These are phyloP conservation scores for Brevipalpus yothersi DNA, from an alignment of 1,140 invertebrate species.

Conservation along the genomic window DNA sequence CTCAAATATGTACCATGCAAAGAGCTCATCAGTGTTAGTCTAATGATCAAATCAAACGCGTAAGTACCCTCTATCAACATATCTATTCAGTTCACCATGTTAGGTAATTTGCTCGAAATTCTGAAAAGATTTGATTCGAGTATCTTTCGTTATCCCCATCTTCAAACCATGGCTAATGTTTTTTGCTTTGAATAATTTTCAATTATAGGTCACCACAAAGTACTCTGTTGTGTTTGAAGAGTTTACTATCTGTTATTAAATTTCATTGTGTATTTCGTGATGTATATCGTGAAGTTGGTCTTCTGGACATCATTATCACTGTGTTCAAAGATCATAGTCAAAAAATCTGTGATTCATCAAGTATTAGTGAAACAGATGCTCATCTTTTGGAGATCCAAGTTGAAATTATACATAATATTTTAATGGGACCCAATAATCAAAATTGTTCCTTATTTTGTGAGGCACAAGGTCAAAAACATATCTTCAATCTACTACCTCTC, in stretches of 20 bases:
- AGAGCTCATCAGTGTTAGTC: slow-evolving; percentile 82
- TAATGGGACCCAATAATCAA: slow-evolving; percentile 5
- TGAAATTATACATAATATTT: slow-evolving; percentile 3
- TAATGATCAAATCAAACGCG: slow-evolving; percentile 54
- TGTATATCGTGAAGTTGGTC: slow-evolving; percentile 88
- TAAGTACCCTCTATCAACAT: slow-evolving; percentile 11
- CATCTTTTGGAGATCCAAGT: not conserved
- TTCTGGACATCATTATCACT: slow-evolving; percentile 38
- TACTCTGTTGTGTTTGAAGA: slow-evolving; percentile 66
- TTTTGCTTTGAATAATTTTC: slow-evolving; percentile 2
- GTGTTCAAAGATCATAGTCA: not conserved
- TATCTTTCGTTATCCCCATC: too few relatives aligned
- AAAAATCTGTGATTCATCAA: not conserved
- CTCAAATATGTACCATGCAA: slow-evolving; percentile 96
- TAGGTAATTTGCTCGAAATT: too few relatives aligned
- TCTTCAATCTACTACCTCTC: slow-evolving; percentile 4
- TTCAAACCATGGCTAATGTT: too few relatives aligned
- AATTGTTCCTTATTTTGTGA: slow-evolving; percentile 10
- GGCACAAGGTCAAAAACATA: slow-evolving; percentile 4
- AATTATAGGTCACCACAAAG: slow-evolving; percentile 27
- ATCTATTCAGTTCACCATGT: too few relatives aligned
- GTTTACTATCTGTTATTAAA: slow-evolving; percentile 54
- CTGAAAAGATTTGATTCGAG: not conserved
- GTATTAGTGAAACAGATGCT: not conserved
- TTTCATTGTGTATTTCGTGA: slow-evolving; percentile 60